Conservation (phyloP, 2,113 vertebrate genomes). For the Canis aureus region DNA sequence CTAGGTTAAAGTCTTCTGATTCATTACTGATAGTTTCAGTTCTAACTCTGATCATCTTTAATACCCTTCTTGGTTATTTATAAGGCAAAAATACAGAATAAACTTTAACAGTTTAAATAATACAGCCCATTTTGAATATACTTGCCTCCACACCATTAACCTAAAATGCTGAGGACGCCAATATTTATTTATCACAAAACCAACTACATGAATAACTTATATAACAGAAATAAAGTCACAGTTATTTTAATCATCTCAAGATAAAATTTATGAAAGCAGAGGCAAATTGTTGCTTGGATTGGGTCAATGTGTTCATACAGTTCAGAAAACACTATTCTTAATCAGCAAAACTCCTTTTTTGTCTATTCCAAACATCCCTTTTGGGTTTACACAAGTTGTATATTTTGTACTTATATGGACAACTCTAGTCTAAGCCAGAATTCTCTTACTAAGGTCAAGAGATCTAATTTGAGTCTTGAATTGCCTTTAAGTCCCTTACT, state of each 20-base stretch:
- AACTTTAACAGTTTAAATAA: slow-evolving; percentile 31
- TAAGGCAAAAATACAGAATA: slow-evolving; percentile 1
- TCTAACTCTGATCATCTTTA: neutral
- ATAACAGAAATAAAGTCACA: neutral
- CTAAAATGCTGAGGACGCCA: neutral
- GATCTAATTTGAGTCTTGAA: neutral
- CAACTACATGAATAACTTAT: neutral
- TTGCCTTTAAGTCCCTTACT: neutral
- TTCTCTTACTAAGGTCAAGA: neutral
- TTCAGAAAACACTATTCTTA: neutral
- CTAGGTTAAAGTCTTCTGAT: neutral
- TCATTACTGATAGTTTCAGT: neutral
- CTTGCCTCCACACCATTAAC: neutral
- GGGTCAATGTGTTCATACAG: neutral
- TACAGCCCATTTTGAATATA: neutral
- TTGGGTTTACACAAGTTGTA: neutral
- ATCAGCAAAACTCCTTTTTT: neutral
- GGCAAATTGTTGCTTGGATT: neutral
- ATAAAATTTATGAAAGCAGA: neutral
- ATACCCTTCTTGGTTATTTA: neutral
- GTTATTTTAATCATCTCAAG: neutral
- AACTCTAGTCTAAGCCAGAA: neutral
- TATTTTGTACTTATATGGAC: neutral
- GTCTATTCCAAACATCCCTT: neutral
- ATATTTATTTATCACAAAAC: neutral